These are phyloP conservation scores for Apocrypta bakeri DNA, from an alignment of 1,140 invertebrate genomes.

Conservation along the genomic window DNA sequence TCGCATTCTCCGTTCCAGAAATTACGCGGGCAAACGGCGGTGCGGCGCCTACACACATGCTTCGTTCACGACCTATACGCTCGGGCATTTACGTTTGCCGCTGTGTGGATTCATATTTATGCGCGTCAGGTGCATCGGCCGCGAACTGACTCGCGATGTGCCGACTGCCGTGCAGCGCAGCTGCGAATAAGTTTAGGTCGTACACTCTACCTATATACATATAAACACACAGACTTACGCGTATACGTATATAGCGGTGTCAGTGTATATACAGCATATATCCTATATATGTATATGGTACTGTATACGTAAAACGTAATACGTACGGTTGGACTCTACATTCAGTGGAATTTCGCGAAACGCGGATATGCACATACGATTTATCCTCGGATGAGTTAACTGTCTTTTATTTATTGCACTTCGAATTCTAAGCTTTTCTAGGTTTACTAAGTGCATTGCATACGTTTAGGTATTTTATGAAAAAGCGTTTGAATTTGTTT, in stretches of 20 bases:
- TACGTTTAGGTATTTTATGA: too few species aligned
- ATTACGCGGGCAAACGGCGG: not conserved
- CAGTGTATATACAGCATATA: too few species aligned
- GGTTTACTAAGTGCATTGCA: too few species aligned
- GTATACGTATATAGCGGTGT: slow-evolving; percentile 2
- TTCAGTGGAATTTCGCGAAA: slow-evolving; percentile 26
- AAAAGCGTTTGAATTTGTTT: too few species aligned
- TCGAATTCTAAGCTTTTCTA: not conserved
- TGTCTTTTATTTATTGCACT: not conserved
- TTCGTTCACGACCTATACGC: not conserved
- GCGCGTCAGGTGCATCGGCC: slow-evolving; percentile 36
- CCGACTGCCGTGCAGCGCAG: too few species aligned
- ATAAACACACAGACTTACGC: too few species aligned
- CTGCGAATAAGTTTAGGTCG: not conserved
- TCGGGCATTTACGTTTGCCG: not conserved
- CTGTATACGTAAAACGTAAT: not conserved
- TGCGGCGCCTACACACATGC: not conserved
- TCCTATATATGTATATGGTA: too few species aligned
- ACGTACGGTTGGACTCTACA: not conserved
- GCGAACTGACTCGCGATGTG: slow-evolving; percentile 34
- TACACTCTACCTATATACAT: not conserved
- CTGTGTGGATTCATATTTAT: not conserved
- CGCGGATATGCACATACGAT: not conserved
- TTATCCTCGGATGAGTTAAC: not conserved
- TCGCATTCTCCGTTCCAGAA: not conserved